These are phyloP conservation scores for Elmis aenea DNA, from an alignment of 2,888 invertebrate species.

Conservation along the genomic window DNA sequence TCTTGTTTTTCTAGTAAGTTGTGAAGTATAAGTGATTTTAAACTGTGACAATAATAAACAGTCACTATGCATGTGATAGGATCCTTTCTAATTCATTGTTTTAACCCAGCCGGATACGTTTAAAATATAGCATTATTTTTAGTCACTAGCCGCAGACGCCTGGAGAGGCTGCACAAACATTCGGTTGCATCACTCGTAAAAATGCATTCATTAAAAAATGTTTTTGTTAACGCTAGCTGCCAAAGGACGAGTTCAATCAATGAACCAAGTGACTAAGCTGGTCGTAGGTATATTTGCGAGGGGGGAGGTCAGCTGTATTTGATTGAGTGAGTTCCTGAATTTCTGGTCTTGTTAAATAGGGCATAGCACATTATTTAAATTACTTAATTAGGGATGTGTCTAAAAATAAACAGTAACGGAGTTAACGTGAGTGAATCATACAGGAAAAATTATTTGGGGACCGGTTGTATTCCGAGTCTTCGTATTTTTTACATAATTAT, in stretches of 20 bases:
- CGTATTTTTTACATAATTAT: no score
- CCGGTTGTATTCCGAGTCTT: no score
- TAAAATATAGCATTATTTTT: no score
- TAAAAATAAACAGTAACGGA: slow-evolving; percentile 9
- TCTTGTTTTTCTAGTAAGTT: no score
- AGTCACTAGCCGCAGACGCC: no score
- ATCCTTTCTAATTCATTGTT: no score
- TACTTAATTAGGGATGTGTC: slow-evolving; percentile 21
- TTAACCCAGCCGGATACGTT: no score
- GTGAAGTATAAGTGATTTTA: no score
- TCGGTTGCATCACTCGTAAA: slow-evolving; percentile 19
- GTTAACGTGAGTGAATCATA: slow-evolving; percentile 6
- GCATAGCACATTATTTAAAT: no score
- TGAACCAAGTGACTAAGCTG: slow-evolving; percentile 21
- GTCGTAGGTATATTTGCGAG: no score
- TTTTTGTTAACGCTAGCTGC: slow-evolving; percentile 5
- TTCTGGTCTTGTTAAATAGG: slow-evolving; percentile 15
- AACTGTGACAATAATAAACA: no score
- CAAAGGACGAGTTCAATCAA: slow-evolving; percentile 24
- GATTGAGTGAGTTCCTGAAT: slow-evolving; percentile 20
- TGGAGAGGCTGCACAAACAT: slow-evolving; percentile 7
- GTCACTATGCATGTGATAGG: no score
- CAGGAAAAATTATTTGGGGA: background rate
- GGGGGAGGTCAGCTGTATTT: slow-evolving; percentile 10
- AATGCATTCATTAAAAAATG: slow-evolving; percentile 12